Base-by-base conservation (phyloP, 2,888 invertebrate genomes). In the Drosophila niveifrons region DNA sequence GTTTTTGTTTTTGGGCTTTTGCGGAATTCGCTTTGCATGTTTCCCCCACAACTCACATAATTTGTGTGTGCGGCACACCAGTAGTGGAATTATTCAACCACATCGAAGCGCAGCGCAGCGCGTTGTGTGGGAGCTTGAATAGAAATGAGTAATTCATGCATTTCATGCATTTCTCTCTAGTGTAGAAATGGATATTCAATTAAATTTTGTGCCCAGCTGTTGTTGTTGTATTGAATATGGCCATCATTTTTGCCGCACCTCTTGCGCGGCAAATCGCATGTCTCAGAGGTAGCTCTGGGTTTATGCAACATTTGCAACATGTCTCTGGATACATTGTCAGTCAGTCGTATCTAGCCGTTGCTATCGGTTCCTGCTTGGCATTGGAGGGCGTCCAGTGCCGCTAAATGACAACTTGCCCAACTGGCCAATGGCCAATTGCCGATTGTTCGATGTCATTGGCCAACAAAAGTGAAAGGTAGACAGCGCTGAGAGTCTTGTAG, bases 391-490 rank as follows among this genome's bases (percentile, higher is more conserved):
- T 51, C 67, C 66, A 55, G 36, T n/a, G 39, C 28, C 28, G 28
- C 47, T 23, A 23, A 57, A 34, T 34, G 41, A 55, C 31, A 43
- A 43, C 31, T 31, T 36, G 36, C 36, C 43, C 43, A 15, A 17
- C 43, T 17, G 15, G 43, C 17, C 44, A 68, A 69, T 68, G 75
- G 62, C 72, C 61, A 53, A 56, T 58, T 44, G 65, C 52, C 68
- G 56, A 57, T 61, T 29, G 63, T 29, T 28, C 56, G 64, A 75
- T 86, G 89, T 90, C 90, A 90, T 88, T 86, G 89, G 74, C 85
- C 90, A 85, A 69, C 62, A 65, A 78, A 82, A 89, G 90, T 91
- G 90, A 90, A 90, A 90, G 91, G 90, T 77, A 56, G 70, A 41
- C 67, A 59, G 70, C 67, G 62, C 67, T 50, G 66, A 86, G 68